Conservation (phyloP, 2,797 vertebrate species). For the Vireo griseus region DNA sequence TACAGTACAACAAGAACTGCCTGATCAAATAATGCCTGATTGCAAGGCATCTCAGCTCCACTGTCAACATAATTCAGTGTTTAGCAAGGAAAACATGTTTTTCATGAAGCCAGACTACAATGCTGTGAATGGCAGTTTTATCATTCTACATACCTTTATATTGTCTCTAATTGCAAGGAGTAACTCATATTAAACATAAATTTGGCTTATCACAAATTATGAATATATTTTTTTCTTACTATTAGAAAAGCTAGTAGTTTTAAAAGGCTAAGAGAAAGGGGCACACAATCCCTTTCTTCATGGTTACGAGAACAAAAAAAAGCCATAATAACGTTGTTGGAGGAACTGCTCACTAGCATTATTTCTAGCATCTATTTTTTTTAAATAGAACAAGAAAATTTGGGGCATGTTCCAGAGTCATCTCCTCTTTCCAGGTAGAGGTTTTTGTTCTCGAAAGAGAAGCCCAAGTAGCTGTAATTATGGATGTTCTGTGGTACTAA, state of each 20-base stretch:
- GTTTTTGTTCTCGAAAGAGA: neutral
- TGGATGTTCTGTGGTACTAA: neutral
- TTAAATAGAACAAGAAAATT: neutral
- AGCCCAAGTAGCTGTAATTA: neutral
- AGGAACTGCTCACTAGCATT: neutral
- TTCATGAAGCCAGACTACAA: neutral
- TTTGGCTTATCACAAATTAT: neutral
- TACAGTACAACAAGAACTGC: conserved; percentile 54
- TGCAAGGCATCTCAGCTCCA: neutral
- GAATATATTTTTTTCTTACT: conserved; percentile 1
- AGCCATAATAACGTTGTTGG: neutral
- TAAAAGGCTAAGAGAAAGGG: conserved; percentile 21
- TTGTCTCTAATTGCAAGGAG: conserved; percentile 41
- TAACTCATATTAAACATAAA: conserved; percentile 26
- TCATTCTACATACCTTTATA: conserved; percentile 12
- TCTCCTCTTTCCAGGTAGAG: conserved; percentile 27
- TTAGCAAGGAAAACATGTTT: neutral
- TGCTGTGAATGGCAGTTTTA: neutral
- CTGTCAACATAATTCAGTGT: neutral
- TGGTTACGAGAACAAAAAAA: neutral
- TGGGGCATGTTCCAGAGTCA: neutral
- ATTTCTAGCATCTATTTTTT: neutral
- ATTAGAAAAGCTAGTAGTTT: conserved; percentile 46
- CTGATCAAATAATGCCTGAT: conserved; percentile 31
- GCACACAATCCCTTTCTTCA: neutral